Percentiles rank a stretch among this genome's conserved stretches.
These are phyloP conservation scores for Lycocerus yunnanus DNA, from an alignment of 2,888 invertebrate genomes.

Conservation along the genomic window DNA sequence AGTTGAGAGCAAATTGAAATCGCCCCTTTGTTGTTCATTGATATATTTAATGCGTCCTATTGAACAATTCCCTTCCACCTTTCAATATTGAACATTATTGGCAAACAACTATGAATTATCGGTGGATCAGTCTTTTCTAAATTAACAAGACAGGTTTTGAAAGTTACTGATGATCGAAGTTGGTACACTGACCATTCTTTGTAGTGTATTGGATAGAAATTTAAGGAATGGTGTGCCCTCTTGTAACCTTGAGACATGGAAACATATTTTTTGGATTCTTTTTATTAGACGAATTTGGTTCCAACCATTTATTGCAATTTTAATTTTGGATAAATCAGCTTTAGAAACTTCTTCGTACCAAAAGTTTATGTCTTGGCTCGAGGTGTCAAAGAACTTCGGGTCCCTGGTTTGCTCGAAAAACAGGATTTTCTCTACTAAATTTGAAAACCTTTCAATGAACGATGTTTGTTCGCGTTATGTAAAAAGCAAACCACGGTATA, in stretches of 20 bases:
- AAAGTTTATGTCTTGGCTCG: neutral
- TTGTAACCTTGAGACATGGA: conserved; percentile 24
- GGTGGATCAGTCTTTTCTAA: conserved; percentile 6
- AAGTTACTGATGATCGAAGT: conserved; percentile 4
- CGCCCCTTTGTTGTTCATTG: neutral
- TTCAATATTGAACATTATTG: neutral
- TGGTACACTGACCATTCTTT: conserved; percentile 11
- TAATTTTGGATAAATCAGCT: neutral
- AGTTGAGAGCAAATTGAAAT: neutral
- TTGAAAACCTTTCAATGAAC: neutral
- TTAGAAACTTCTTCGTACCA: neutral
- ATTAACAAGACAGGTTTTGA: conserved; percentile 15
- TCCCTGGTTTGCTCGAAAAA: neutral
- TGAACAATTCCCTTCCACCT: neutral
- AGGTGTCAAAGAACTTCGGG: neutral
- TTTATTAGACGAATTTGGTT: neutral
- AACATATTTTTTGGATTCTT: conserved; percentile 18
- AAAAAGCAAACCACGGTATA: neutral
- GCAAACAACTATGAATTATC: neutral
- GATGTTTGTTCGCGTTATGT: neutral
- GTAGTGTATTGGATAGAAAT: conserved; percentile 12
- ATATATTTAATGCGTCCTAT: neutral
- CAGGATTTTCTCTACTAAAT: neutral
- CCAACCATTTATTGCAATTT: conserved; percentile 15
- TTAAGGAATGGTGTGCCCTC: conserved; percentile 18